phyloP scores from a whole-genome alignment of 2,113 vertebrate genomes.

The Ondatra zibethicus region DNA sequence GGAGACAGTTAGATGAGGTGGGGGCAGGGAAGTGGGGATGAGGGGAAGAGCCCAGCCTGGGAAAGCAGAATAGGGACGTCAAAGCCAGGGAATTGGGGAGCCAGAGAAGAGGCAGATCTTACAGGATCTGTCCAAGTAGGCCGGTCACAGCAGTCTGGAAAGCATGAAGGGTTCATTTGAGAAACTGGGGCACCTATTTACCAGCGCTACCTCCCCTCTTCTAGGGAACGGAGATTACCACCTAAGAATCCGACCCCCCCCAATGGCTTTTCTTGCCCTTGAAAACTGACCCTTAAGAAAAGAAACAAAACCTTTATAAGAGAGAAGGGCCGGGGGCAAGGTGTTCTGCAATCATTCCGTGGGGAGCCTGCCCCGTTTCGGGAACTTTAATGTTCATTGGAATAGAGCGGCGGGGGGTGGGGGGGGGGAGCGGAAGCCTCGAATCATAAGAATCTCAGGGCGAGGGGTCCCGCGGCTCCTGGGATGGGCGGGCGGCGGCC shows the following conservation, averaged over 20 bases:
- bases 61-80: neutral
- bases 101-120: neutral
- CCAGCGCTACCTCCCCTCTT: neutral
- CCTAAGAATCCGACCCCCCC: neutral
- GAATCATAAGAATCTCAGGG: neutral
- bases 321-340: neutral
- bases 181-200: neutral
- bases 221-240: neutral
- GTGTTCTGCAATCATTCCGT: neutral
- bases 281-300: neutral
- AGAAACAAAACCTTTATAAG: neutral
- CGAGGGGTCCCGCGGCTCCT: neutral
- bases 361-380: neutral
- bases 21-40: neutral
- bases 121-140: neutral
- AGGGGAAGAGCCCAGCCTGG: neutral
- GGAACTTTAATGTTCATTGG: neutral
- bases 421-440: neutral
- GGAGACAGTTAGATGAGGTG: slow-evolving; percentile 19
- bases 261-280: slow-evolving; percentile 1
- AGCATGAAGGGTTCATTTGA: neutral
- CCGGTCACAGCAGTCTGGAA: neutral
- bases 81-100: neutral
- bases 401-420: no score
- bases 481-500: neutral